Conservation (phyloP, 2,888 invertebrate species). For the Aleiodes testaceus region DNA sequence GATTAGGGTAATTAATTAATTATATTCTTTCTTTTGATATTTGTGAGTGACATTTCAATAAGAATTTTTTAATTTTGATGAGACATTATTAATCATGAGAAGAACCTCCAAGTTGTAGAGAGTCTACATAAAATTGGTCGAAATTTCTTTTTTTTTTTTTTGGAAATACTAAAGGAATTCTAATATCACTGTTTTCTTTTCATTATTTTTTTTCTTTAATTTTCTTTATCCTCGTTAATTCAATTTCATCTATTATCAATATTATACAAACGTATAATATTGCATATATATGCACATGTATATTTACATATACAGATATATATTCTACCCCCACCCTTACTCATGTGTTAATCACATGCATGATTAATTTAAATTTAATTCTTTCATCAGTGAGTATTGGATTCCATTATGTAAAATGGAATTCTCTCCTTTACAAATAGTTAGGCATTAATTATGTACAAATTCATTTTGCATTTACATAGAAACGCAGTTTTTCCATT, state of each 20-base stretch:
- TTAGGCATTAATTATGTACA: constrained; percentile 42
- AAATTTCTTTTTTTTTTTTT: constrained; percentile 24
- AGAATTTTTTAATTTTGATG: constrained; percentile 4
- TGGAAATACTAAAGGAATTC: constrained; percentile 39
- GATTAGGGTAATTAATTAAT: neutral
- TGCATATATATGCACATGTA: constrained; percentile 27
- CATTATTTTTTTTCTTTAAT: constrained; percentile 10
- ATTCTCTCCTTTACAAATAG: constrained; percentile 42
- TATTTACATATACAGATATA: constrained; percentile 40
- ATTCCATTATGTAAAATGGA: constrained; percentile 39
- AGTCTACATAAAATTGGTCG: constrained; percentile 41
- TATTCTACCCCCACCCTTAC: constrained; percentile 34
- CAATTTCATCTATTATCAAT: constrained; percentile 30
- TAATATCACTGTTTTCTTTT: constrained; percentile 42
- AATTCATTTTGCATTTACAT: constrained; percentile 33
- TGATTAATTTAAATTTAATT: neutral
- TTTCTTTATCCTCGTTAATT: constrained; percentile 10
- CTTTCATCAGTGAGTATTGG: constrained; percentile 34
- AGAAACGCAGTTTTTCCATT: constrained; percentile 27
- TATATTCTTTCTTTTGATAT: neutral
- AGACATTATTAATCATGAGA: constrained; percentile 17
- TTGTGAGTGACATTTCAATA: neutral
- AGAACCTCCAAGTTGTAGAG: constrained; percentile 22
- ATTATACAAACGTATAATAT: constrained; percentile 34
- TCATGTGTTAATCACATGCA: constrained; percentile 16